A percentile compares a stretch with the other conserved stretches of the same genome.
Evolutionary conservation across 2,113 vertebrate species (phyloP).

Genomic region (Phaetusa simplex): DNA sequence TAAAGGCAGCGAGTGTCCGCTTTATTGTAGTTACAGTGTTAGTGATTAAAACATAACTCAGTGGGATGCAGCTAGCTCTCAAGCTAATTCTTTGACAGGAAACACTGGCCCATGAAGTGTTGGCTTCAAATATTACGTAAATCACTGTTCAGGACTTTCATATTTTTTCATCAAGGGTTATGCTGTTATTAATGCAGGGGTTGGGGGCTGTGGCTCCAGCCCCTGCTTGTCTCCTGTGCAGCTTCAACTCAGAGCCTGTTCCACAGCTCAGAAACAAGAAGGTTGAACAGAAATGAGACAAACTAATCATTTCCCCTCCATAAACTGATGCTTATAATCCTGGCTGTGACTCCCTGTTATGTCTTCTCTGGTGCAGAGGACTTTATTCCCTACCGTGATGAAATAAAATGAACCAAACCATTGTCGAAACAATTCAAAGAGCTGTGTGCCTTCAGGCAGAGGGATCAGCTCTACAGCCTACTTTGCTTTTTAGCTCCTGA

Average conservation of each 20-base stretch:
- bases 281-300: background rate
- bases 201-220: background rate
- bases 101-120: background rate
- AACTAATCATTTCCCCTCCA: background rate
- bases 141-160: background rate
- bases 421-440: background rate
- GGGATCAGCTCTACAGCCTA: background rate
- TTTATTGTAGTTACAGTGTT: background rate
- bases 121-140: background rate
- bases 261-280: background rate
- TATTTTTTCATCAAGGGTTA: background rate
- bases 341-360: background rate
- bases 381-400: conserved; percentile 19
- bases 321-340: background rate
- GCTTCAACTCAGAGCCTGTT: background rate
- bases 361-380: background rate
- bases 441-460: background rate
- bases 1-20: background rate
- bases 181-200: background rate
- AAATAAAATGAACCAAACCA: conserved; percentile 19
- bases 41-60: conserved; percentile 8
- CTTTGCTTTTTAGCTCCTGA: background rate
- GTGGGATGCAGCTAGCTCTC: background rate
- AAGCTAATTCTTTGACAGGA: background rate
- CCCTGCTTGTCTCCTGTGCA: background rate